Evolutionary conservation across 2,113 vertebrate genomes (phyloP).

Genomic region (Myotis yumanensis): DNA sequence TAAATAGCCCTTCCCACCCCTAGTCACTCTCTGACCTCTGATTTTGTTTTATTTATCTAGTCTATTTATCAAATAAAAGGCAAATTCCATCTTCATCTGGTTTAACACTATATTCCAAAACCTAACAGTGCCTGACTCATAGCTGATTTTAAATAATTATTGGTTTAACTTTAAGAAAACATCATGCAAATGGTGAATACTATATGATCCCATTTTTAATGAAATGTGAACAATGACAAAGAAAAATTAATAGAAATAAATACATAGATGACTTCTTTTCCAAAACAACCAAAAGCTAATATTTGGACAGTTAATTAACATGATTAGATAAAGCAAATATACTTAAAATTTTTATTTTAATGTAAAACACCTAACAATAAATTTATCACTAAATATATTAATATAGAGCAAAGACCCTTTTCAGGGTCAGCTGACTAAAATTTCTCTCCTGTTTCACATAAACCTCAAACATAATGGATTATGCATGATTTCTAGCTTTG

Average conservation of each 20-base stretch:
- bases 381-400: not conserved
- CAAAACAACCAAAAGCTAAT: constrained; percentile 3
- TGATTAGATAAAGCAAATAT: constrained; percentile 17
- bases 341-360: constrained; percentile 21
- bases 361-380: not conserved
- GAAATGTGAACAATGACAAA: not conserved
- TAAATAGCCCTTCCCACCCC: not conserved
- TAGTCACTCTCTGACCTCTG: not conserved
- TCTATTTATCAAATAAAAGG: not conserved
- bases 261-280: not conserved
- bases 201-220: not conserved
- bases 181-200: not conserved
- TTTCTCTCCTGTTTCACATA: not conserved
- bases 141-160: not conserved
- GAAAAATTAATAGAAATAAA: constrained; percentile 6
- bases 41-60: not conserved
- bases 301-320: constrained; percentile 3
- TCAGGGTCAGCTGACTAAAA: not conserved
- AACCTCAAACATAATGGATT: not conserved
- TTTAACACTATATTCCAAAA: not conserved
- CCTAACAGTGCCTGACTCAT: not conserved
- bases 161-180: constrained; percentile 17
- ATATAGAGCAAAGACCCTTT: not conserved
- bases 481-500: not conserved
- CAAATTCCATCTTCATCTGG: not conserved